These are phyloP conservation scores for Tinea trinotella DNA, from an alignment of 2,888 invertebrate species.

Conservation along the genomic window DNA sequence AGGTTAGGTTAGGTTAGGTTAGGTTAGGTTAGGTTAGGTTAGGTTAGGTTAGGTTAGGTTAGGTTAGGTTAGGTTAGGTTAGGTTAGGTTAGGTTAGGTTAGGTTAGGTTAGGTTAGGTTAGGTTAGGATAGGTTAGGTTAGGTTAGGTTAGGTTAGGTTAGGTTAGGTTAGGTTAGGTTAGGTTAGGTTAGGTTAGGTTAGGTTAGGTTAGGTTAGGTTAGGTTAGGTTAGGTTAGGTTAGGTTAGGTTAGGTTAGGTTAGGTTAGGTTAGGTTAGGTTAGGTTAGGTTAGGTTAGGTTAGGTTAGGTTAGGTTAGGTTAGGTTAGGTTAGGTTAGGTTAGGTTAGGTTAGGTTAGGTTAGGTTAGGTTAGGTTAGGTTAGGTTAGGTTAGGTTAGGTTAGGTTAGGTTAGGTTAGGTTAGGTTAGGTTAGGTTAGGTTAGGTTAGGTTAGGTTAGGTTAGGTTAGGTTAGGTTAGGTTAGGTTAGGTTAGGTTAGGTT, in stretches of 20 bases:
- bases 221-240: slow-evolving; percentile 22
- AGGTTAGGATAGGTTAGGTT: slow-evolving; percentile 19
- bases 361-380: slow-evolving; percentile 22
- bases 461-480: slow-evolving; percentile 21
- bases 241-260: slow-evolving; percentile 23
- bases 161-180: slow-evolving; percentile 26
- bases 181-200: slow-evolving; percentile 24
- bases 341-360: slow-evolving; percentile 23
- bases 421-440: slow-evolving; percentile 20
- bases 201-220: slow-evolving; percentile 19
- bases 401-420: slow-evolving; percentile 22
- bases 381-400: slow-evolving; percentile 20
- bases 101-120: slow-evolving; percentile 19
- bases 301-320: slow-evolving; percentile 23
- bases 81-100: slow-evolving; percentile 11
- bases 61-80: not conserved
- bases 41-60: not conserved
- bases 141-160: slow-evolving; percentile 21
- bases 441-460: not conserved
- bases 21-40: not conserved
- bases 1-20: not conserved
- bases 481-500: slow-evolving; percentile 20
- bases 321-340: slow-evolving; percentile 23
- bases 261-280: slow-evolving; percentile 22
- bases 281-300: slow-evolving; percentile 22